phyloP scores from a whole-genome alignment of 2,888 invertebrate genomes.

The Iselma pallidipennis region DNA sequence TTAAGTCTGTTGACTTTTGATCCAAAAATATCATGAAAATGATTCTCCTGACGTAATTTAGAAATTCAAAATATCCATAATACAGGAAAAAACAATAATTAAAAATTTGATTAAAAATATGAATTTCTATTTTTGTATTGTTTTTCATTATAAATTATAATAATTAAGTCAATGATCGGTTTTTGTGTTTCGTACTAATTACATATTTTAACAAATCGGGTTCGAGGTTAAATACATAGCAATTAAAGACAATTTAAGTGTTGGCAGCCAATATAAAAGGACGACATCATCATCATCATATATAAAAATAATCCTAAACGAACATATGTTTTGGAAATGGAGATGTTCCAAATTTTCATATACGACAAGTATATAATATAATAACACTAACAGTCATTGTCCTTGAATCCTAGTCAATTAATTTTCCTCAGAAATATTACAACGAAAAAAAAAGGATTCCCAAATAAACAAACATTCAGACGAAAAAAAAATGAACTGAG shows the following conservation, averaged over 20 bases:
- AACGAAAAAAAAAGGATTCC: too few species aligned
- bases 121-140: background rate
- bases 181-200: background rate
- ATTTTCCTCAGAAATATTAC: too few species aligned
- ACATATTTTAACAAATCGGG: background rate
- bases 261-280: background rate
- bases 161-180: background rate
- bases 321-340: too few species aligned
- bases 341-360: background rate
- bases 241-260: slow-evolving; percentile 7
- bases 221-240: slow-evolving; percentile 6
- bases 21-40: background rate
- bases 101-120: background rate
- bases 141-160: background rate
- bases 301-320: too few species aligned
- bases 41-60: background rate
- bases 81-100: background rate
- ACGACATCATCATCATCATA: background rate
- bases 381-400: too few species aligned
- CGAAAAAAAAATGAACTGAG: too few species aligned
- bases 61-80: background rate
- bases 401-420: too few species aligned
- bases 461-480: too few species aligned
- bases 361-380: too few species aligned
- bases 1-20: background rate